Conservation (phyloP, 2,113 vertebrate genomes). For the Corydoras sp. region DNA sequence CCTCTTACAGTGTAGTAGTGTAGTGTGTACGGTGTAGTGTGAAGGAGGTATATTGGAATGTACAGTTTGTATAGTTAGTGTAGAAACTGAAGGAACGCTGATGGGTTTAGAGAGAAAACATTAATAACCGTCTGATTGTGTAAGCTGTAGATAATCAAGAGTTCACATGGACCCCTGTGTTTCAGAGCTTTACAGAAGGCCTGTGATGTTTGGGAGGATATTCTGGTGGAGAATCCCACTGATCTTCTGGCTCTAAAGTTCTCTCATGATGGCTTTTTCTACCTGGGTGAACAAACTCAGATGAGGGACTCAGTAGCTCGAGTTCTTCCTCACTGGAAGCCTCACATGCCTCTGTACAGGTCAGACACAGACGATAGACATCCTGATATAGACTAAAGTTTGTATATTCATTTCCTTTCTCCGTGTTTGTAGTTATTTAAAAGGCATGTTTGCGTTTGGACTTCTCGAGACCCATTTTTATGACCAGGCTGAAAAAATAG, state of each 20-base stretch:
- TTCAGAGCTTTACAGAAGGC: conserved; percentile 73
- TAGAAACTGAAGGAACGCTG: too few relatives aligned
- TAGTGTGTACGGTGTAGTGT: too few relatives aligned
- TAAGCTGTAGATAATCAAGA: too few relatives aligned
- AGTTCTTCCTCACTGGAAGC: conserved; percentile 83
- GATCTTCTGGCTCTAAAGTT: conserved; percentile 89
- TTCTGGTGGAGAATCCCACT: conserved; percentile 80
- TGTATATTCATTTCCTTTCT: conserved; percentile 6
- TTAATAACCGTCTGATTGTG: too few relatives aligned
- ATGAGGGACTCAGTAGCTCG: conserved; percentile 85
- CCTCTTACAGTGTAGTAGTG: too few relatives aligned
- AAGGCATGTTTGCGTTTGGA: conserved; percentile 86
- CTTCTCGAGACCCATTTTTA: conserved; percentile 83
- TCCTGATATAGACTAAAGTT: too few relatives aligned
- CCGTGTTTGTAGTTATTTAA: conserved; percentile 74
- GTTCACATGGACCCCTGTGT: background rate
- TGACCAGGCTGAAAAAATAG: conserved; percentile 79
- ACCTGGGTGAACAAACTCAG: conserved; percentile 70
- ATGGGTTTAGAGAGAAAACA: too few relatives aligned
- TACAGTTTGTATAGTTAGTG: too few relatives aligned
- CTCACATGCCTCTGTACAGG: conserved; percentile 74
- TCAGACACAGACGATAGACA: background rate
- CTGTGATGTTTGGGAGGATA: conserved; percentile 78
- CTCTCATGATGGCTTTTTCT: conserved; percentile 83
- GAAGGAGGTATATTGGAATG: too few relatives aligned